Percentiles rank a stretch among this genome's conserved stretches.
These are phyloP conservation scores for Clarias platycephalus DNA, from an alignment of 2,797 vertebrate species.

Conservation along the genomic window DNA sequence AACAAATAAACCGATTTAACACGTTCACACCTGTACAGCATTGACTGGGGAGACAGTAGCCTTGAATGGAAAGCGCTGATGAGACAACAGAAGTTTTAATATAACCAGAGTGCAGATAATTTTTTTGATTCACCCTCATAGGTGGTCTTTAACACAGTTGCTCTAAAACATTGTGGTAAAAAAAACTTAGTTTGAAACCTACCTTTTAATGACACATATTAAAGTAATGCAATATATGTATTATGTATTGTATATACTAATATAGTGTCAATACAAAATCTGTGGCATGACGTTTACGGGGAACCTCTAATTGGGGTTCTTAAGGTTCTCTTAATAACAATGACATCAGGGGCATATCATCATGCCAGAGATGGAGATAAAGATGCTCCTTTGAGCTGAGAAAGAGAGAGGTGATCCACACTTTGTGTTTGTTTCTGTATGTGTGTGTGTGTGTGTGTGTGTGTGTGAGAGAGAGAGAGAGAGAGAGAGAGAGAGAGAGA, in stretches of 20 bases:
- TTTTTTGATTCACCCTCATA: no score
- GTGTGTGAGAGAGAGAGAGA: background rate
- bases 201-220: background rate
- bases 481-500: background rate
- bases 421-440: background rate
- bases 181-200: background rate
- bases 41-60: no score
- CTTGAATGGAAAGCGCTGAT: no score
- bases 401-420: background rate
- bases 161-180: background rate
- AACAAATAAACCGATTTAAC: no score
- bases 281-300: background rate
- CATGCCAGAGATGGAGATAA: background rate
- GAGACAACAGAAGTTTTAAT: no score
- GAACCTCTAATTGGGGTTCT: background rate
- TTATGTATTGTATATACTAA: no score
- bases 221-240: no score
- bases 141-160: background rate
- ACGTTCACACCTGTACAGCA: no score
- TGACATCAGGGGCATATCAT: background rate
- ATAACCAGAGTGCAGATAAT: no score
- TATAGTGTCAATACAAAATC: background rate
- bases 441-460: slow-evolving; percentile 22
- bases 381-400: slow-evolving; percentile 14
- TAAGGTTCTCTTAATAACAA: background rate